Evolutionary conservation across 1,140 invertebrate genomes (phyloP), one percentile per base, ranked within the genome.

Genomic region (Zophobas atratus): DNA sequence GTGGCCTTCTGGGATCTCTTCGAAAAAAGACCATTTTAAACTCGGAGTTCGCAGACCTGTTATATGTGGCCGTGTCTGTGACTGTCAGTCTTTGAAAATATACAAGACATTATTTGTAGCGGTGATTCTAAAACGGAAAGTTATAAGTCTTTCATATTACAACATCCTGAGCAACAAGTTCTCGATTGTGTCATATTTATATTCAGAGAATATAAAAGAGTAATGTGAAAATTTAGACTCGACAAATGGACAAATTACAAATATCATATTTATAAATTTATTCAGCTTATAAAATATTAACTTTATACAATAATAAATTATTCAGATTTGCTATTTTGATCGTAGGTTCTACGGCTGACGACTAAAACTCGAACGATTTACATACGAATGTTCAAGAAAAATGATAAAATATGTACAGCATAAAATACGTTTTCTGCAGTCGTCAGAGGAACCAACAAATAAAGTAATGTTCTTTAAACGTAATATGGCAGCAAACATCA

Each of bases 251-350:
- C 60, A 67, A 67, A 20, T 60, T 67, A 67, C 60, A 33, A 67
- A 51, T 51, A 51, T 51, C n/a, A 20, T 20, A 4, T 51, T 51
- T 57, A 57, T 57, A 57, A 34, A 57, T 34, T 35, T 67, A 67
- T 67, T 67, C 43, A 67, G 3, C 35, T 67, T 67, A 67, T 38
- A 67, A 67, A 67, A 67, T 67, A 67, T 39, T 67, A n/a, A 67
- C 4, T 67, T 67, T 63, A 51, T 51, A 63, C 36, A 63, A 63
- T 67, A 67, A 67, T 67, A 67, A 67, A 67, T 67, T 67, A 67
- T n/a, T 67, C 6, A 36, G 36, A 20, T 67, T 67, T 67, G n/a
- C 4, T 51, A 20, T 51, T 51, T 51, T 51, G 49, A 51, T 51
- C 49, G n/a, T 51, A 2, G n/a, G n/a, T n/a, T 20, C 2, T 51